Evolutionary conservation across 2,113 vertebrate genomes (phyloP), one percentile per base, ranked within the genome.

Genomic region (Silurus meridionalis): DNA sequence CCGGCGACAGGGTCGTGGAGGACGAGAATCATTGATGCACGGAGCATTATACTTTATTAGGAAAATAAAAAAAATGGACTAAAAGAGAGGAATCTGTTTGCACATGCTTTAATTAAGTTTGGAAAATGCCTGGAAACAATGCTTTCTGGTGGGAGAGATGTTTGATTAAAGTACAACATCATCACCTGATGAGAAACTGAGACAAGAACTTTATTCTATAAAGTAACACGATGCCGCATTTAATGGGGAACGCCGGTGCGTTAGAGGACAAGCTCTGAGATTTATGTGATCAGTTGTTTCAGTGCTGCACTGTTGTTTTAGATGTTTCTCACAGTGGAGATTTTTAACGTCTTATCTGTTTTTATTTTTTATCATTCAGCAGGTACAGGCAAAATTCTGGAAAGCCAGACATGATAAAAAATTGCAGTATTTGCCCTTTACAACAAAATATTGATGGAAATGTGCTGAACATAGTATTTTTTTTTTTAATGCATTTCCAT

Each of bases 401-500:
- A n/a, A 80, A 60, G 78, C 57, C 17, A 23, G 6, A 23, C 17
- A 61, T 61, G 78, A 80, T 61, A 80, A 58, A 79, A 80, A 37
- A 4, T 6, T 78, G 50, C 23, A 1, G n/a, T n/a, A 23, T 75
- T 52, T 52, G 23, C 23, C 74, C 1, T 15, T 0, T 4, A 6
- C 25, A 19, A 25, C 19, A 19, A 80, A 19, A 57, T 37, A n/a
- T 28, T 79, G 75, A 57, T 55, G 75, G 74, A 55, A 78, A 60
- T 37, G 77, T 25, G 52, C 28, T 25, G 15, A 78, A 57, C 15
- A 17, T 13, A 13, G 19, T 57, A 11, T 19, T 72, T 72, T 19
- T 75, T 78, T n/a, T 78, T 17, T n/a, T n/a, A 80, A 60, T 60
- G 77, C 55, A 19, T 19, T 79, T 37, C 74, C 71, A 58, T 60